Conservation (phyloP, 2,888 invertebrate genomes). For the Drosophila paramelanica region DNA sequence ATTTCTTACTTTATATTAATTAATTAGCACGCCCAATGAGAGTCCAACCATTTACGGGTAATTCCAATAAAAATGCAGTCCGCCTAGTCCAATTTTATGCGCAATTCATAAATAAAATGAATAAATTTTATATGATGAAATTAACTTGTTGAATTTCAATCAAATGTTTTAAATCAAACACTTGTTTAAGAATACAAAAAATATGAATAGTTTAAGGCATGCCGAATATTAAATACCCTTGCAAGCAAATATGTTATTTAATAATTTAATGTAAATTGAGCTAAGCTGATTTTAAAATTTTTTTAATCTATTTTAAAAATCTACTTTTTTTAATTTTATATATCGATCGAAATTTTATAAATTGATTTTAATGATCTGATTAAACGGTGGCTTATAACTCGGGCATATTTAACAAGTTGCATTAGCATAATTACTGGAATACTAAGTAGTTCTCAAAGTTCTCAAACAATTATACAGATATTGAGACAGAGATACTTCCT, state of each 20-base stretch:
- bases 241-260: too few species aligned
- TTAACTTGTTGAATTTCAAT: constrained; percentile 59
- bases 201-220: neutral
- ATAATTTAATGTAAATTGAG: too few species aligned
- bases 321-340: too few species aligned
- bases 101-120: constrained; percentile 51
- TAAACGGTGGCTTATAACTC: neutral
- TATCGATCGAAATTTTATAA: too few species aligned
- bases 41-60: constrained; percentile 16
- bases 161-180: constrained; percentile 38
- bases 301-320: too few species aligned
- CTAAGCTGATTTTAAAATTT: too few species aligned
- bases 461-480: neutral
- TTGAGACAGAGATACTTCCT: neutral
- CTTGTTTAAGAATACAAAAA: constrained; percentile 10
- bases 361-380: constrained; percentile 5
- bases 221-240: constrained; percentile 16
- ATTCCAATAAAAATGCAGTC: constrained; percentile 56
- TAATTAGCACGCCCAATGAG: constrained; percentile 19
- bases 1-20: neutral
- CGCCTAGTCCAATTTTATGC: constrained; percentile 41
- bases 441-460: neutral
- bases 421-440: constrained; percentile 10
- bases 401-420: neutral
- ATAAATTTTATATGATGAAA: constrained; percentile 67